phyloP scores from a whole-genome alignment of 2,113 vertebrate genomes.

The Camarhynchus parvulus region DNA sequence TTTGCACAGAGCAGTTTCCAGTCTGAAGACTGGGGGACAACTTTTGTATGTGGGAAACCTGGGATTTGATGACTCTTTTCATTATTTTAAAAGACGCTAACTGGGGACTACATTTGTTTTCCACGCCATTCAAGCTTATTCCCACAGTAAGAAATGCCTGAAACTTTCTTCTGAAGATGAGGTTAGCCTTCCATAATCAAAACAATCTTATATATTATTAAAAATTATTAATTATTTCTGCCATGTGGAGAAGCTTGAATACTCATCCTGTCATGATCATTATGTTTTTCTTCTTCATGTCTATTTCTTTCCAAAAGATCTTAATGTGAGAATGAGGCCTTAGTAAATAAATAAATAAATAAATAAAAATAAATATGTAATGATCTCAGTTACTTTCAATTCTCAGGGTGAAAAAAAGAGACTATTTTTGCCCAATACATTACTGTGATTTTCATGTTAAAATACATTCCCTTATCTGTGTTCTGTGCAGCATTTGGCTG shows the following conservation, averaged over 20 bases:
- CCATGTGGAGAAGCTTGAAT: background rate
- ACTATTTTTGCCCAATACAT: background rate
- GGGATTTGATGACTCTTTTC: background rate
- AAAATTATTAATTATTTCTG: background rate
- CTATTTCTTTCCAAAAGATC: background rate
- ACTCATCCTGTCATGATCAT: background rate
- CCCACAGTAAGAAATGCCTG: background rate
- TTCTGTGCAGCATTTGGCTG: slow-evolving; percentile 31
- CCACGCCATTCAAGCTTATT: background rate
- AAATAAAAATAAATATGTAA: background rate
- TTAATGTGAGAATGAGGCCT: background rate
- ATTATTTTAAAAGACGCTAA: background rate
- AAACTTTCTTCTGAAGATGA: background rate
- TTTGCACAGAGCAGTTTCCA: background rate
- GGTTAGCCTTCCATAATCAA: background rate
- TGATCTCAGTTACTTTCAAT: background rate
- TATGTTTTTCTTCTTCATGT: background rate
- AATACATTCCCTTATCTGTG: slow-evolving; percentile 35
- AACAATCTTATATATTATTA: background rate
- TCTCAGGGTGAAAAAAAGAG: background rate
- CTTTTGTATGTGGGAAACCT: background rate
- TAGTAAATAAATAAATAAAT: background rate
- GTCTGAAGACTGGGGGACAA: background rate
- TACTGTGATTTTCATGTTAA: slow-evolving; percentile 22
- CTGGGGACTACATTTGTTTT: background rate